Conservation (phyloP, 2,113 vertebrate genomes). For the Melanerpes formicivorus region DNA sequence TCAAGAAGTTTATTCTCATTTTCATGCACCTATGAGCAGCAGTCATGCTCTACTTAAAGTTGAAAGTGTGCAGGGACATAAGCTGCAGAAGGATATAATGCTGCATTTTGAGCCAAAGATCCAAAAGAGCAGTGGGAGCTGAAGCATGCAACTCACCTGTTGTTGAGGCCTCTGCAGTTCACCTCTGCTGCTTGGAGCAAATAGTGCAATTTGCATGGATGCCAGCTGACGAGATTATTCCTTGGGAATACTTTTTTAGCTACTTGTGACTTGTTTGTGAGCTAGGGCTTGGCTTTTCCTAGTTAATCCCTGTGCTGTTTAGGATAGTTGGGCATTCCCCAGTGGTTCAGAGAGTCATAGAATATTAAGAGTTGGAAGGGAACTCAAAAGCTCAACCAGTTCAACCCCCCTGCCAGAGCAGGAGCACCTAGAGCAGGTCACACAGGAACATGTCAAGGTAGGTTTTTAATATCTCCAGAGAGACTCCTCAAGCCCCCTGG, state of each 20-base stretch:
- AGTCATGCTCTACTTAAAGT: background rate
- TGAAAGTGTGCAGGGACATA: background rate
- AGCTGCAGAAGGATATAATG: background rate
- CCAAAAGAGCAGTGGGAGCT: background rate
- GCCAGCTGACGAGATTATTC: background rate
- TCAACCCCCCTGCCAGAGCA: too few species aligned
- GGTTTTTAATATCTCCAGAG: too few species aligned
- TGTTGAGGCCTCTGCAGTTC: background rate
- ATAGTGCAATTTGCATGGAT: background rate
- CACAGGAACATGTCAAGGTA: too few species aligned
- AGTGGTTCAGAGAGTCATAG: background rate
- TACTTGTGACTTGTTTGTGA: background rate
- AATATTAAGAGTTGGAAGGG: too few species aligned
- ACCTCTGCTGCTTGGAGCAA: background rate
- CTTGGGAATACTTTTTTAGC: background rate
- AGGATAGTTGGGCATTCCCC: background rate
- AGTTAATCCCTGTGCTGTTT: fast-evolving
- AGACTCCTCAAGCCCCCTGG: too few species aligned
- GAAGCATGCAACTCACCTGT: background rate
- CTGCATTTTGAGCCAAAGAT: background rate
- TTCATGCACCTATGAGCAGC: background rate
- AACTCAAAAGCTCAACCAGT: too few species aligned
- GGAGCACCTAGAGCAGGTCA: too few species aligned
- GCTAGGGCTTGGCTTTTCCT: background rate
- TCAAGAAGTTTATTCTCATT: constrained; percentile 22